phyloP scores from a whole-genome alignment of 2,888 invertebrate species.

The Drosophila suboccidentalis region DNA sequence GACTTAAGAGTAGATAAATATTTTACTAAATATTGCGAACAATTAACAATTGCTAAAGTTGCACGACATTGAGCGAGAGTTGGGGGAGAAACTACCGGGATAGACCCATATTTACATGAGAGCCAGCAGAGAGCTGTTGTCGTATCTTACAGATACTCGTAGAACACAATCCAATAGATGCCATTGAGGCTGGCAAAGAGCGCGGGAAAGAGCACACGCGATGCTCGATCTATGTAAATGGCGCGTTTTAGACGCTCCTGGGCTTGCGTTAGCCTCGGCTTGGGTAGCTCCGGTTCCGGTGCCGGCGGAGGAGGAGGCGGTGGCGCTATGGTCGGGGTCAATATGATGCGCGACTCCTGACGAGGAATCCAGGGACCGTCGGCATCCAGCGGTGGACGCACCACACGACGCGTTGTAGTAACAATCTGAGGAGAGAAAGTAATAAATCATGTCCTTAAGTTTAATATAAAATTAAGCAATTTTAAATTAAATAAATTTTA shows the following conservation, averaged over 20 bases:
- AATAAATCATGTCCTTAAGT: too few relatives aligned
- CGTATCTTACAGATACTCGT: constrained; percentile 88
- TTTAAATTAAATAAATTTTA: too few relatives aligned
- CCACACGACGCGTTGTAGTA: constrained; percentile 77
- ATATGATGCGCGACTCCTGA: constrained; percentile 84
- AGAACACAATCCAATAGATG: constrained; percentile 91
- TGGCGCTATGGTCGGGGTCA: constrained; percentile 82
- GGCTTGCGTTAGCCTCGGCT: constrained; percentile 86
- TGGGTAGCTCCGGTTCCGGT: constrained; percentile 83
- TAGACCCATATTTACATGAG: constrained; percentile 60
- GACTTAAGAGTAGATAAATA: constrained; percentile 57
- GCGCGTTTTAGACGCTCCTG: constrained; percentile 89
- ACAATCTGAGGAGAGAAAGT: constrained; percentile 55
- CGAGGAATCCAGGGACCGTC: constrained; percentile 85
- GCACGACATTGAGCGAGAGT: constrained; percentile 33
- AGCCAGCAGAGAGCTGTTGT: constrained; percentile 13
- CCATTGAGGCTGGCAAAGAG: constrained; percentile 89
- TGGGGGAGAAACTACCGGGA: constrained; percentile 2
- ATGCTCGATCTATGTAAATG: constrained; percentile 90
- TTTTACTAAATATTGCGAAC: constrained; percentile 50
- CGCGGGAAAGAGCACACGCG: constrained; percentile 90
- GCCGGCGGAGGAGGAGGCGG: constrained; percentile 81
- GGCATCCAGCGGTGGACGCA: constrained; percentile 82
- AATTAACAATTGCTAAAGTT: constrained; percentile 65
- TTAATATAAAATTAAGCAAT: too few relatives aligned